A percentile compares a stretch with the other conserved stretches of the same genome.
Evolutionary conservation across 2,888 invertebrate genomes (phyloP).

Genomic region (Drosophila picticornis): DNA sequence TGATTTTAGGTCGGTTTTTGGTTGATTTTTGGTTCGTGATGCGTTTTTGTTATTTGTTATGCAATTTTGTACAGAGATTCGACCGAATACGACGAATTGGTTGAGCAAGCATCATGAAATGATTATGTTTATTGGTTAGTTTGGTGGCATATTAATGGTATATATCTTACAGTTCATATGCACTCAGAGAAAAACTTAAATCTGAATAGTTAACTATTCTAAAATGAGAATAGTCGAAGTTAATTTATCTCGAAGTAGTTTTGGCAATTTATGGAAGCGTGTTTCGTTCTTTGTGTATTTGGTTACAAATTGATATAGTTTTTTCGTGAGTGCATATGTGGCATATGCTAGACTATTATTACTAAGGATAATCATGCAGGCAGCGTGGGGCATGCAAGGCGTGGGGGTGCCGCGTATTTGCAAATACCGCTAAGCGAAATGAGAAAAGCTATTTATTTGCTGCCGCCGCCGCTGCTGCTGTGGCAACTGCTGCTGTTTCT

Average conservation of each 20-base stretch:
- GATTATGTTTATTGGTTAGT: constrained; percentile 59
- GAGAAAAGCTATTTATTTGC: constrained; percentile 79
- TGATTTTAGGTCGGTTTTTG: constrained; percentile 29
- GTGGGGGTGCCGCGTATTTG: constrained; percentile 7
- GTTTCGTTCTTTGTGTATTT: not conserved
- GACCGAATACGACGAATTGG: constrained; percentile 78
- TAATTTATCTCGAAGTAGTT: not conserved
- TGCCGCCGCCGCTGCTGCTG: constrained; percentile 43
- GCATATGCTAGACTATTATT: constrained; percentile 5
- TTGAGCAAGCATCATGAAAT: constrained; percentile 79
- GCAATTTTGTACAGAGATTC: constrained; percentile 75
- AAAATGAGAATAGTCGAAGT: not conserved
- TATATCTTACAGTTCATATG: constrained; percentile 6
- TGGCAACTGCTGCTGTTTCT: not conserved
- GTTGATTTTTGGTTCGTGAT: constrained; percentile 51
- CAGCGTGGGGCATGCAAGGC: constrained; percentile 19
- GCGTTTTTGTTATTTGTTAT: constrained; percentile 57
- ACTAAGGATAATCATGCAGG: constrained; percentile 50
- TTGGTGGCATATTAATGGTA: constrained; percentile 26
- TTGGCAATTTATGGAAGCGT: not conserved
- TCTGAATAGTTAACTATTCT: not conserved
- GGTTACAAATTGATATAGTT: not conserved
- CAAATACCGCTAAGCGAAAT: constrained; percentile 75
- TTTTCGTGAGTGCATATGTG: constrained; percentile 1
- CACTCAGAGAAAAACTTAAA: not conserved